phyloP scores from a whole-genome alignment of 1,140 invertebrate genomes.

The Drosophila lowei region DNA sequence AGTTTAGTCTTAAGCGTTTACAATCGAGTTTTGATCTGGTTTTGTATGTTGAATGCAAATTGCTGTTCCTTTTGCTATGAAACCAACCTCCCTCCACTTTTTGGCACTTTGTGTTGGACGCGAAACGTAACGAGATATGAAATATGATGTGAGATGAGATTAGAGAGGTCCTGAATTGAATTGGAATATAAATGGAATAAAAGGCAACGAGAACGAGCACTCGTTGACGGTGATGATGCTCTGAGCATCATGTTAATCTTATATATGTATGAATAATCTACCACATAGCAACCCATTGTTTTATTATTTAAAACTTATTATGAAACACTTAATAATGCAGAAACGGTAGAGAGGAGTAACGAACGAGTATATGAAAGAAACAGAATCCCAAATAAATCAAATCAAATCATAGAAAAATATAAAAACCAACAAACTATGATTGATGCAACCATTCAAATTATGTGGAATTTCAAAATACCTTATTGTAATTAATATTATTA shows the following conservation, averaged over 20 bases:
- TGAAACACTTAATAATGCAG: slow-evolving; percentile 33
- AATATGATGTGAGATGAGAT: slow-evolving; percentile 12
- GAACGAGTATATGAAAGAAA: no score
- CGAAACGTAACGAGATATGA: slow-evolving; percentile 26
- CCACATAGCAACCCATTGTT: slow-evolving; percentile 60
- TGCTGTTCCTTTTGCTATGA: slow-evolving; percentile 79
- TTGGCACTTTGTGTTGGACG: slow-evolving; percentile 75
- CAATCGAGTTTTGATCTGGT: slow-evolving; percentile 63
- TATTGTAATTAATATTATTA: slow-evolving; percentile 68
- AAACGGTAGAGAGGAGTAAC: not conserved
- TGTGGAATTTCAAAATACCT: slow-evolving; percentile 68
- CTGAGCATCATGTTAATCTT: slow-evolving; percentile 70
- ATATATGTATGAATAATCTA: slow-evolving; percentile 51
- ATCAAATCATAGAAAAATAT: slow-evolving; percentile 39
- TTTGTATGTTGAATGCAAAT: slow-evolving; percentile 59
- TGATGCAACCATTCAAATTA: slow-evolving; percentile 40
- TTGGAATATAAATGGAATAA: no score
- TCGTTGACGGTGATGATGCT: slow-evolving; percentile 58
- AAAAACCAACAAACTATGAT: slow-evolving; percentile 44
- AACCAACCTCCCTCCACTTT: slow-evolving; percentile 60
- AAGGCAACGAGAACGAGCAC: no score
- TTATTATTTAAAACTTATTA: slow-evolving; percentile 45
- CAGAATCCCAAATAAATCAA: slow-evolving; percentile 18
- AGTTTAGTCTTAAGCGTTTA: slow-evolving; percentile 76
- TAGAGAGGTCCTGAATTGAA: slow-evolving; percentile 23